Percentiles rank a stretch among this genome's conserved stretches.
Conservation (phyloP, 2,113 vertebrate genomes). For the Crypturellus undulatus region DNA sequence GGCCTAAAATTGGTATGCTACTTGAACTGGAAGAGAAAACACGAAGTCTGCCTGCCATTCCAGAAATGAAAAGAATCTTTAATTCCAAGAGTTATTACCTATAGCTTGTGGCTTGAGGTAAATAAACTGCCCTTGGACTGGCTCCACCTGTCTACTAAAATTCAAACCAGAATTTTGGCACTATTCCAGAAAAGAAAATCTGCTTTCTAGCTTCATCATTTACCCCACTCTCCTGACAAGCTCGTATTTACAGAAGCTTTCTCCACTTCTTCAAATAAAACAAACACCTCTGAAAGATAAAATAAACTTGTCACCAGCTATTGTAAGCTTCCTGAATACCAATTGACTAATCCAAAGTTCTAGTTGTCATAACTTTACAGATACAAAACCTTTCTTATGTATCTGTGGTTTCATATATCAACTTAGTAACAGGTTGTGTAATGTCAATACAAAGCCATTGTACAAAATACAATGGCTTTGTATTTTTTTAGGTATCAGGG, state of each 20-base stretch:
- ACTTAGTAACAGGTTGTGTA: not conserved
- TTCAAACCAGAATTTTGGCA: not conserved
- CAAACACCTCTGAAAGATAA: not conserved
- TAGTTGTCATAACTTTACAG: not conserved
- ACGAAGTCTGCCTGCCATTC: not conserved
- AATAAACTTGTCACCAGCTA: not conserved
- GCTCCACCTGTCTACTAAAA: not conserved
- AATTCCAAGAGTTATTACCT: not conserved
- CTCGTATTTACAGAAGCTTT: not conserved
- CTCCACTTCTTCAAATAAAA: not conserved
- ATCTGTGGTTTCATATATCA: not conserved
- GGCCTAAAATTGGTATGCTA: constrained; percentile 15
- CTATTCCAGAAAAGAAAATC: not conserved
- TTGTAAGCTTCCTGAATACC: not conserved
- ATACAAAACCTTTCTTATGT: not conserved
- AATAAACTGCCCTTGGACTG: not conserved
- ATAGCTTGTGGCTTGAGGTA: not conserved
- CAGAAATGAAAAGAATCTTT: not conserved
- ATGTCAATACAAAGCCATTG: not conserved
- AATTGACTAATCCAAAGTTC: not conserved
- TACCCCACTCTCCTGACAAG: not conserved
- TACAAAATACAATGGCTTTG: too few species aligned
- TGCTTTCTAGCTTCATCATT: not conserved
- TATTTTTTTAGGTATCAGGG: not conserved
- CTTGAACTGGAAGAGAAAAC: constrained; percentile 3